phyloP scores from a whole-genome alignment of 2,797 vertebrate genomes.

The Okamejei kenojei region DNA sequence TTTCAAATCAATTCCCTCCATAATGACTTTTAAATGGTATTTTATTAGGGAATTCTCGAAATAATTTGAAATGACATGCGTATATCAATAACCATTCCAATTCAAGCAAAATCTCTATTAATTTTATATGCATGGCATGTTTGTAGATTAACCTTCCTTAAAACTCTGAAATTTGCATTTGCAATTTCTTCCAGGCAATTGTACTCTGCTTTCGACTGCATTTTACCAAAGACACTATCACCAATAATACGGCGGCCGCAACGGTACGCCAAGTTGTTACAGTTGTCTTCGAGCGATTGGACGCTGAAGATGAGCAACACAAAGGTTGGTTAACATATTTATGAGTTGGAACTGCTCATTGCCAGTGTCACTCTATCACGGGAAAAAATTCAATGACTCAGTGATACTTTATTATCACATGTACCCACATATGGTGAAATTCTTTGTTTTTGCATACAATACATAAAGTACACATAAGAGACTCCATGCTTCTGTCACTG shows the following conservation, averaged over 20 bases:
- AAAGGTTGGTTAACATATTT: conserved; percentile 65
- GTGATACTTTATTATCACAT: no score
- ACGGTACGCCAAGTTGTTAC: conserved; percentile 95
- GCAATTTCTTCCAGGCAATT: conserved; percentile 71
- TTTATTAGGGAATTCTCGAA: background rate
- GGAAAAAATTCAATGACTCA: background rate
- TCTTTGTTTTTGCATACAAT: no score
- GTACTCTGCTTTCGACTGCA: conserved; percentile 96
- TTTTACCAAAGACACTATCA: conserved; percentile 98
- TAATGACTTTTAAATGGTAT: background rate
- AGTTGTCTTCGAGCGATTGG: conserved; percentile 97
- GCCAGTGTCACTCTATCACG: background rate
- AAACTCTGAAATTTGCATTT: background rate
- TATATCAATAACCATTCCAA: no score
- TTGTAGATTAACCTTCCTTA: background rate
- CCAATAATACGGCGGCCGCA: conserved; percentile 95
- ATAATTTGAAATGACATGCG: background rate
- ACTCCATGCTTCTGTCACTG: no score
- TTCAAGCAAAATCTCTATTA: no score
- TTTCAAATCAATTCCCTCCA: background rate
- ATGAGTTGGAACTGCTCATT: background rate
- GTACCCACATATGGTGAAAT: no score
- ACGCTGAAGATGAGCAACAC: conserved; percentile 84
- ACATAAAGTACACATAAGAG: no score
- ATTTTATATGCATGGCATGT: background rate